A percentile compares a stretch with the other conserved stretches of the same genome.
phyloP scores from a whole-genome alignment of 1,140 invertebrate genomes.

The Sitobion miscanthi region DNA sequence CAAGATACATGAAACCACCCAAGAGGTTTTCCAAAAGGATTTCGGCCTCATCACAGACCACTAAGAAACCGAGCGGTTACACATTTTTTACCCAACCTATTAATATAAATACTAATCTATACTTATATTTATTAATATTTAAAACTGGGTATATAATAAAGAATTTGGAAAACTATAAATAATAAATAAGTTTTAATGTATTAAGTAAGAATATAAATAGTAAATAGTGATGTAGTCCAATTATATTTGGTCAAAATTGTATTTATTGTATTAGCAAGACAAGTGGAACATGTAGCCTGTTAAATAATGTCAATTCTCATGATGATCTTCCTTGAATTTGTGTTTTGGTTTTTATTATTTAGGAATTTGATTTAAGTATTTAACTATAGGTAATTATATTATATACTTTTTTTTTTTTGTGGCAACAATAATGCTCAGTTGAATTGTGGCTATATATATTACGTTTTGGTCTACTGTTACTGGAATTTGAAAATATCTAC shows the following conservation, averaged over 20 bases:
- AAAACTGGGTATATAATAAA: slow-evolving; percentile 36
- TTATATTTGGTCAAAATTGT: slow-evolving; percentile 31
- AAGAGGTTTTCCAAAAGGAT: background rate
- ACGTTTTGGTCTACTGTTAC: slow-evolving; percentile 24
- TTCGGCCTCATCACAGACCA: slow-evolving; percentile 19
- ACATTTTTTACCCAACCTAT: slow-evolving; percentile 40
- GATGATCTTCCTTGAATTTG: slow-evolving; percentile 48
- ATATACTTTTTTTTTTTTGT: slow-evolving; percentile 13
- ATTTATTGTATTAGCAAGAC: slow-evolving; percentile 30
- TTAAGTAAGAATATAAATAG: background rate
- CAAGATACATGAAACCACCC: background rate
- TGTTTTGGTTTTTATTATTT: slow-evolving; percentile 43
- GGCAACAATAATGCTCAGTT: slow-evolving; percentile 38
- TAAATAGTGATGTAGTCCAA: background rate
- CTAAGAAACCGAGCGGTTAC: slow-evolving; percentile 24
- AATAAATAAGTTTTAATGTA: slow-evolving; percentile 35
- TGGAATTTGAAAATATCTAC: background rate
- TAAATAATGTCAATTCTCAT: slow-evolving; percentile 47
- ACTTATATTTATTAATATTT: background rate
- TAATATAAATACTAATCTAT: slow-evolving; percentile 16
- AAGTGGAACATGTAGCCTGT: slow-evolving; percentile 44
- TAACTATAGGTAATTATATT: slow-evolving; percentile 25
- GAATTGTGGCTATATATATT: slow-evolving; percentile 30
- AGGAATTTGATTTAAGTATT: slow-evolving; percentile 28
- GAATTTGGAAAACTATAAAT: background rate